phyloP scores from a whole-genome alignment of 64 coral and sea anemone species.

The Astreopora myriophthalma region DNA sequence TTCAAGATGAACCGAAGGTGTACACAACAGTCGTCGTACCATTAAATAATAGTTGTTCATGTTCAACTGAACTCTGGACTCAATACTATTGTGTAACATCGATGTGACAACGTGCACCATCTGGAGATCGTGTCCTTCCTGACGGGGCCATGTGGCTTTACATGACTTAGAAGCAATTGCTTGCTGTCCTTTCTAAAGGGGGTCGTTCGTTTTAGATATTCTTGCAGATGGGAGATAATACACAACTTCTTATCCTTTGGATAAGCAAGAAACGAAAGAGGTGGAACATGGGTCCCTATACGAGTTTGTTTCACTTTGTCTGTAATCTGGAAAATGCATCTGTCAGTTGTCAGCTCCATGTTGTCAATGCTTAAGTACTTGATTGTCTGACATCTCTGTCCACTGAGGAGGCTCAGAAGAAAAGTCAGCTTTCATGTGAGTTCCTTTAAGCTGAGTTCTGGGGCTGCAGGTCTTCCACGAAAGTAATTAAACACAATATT shows the following conservation, averaged over 20 bases:
- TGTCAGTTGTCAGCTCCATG: slow-evolving; percentile 22
- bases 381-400: slow-evolving; percentile 52
- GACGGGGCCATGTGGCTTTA: slow-evolving; percentile 46
- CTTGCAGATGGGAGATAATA: slow-evolving; percentile 5
- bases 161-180: slow-evolving; percentile 44
- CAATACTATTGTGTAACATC: too few species aligned
- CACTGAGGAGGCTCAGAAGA: slow-evolving; percentile 24
- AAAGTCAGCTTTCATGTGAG: slow-evolving; percentile 53
- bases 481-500: slow-evolving; percentile 17
- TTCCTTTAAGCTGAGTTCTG: slow-evolving; percentile 30
- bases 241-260: slow-evolving; percentile 34
- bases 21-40: too few species aligned
- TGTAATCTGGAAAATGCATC: slow-evolving; percentile 19
- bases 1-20: too few species aligned
- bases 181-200: not conserved
- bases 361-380: slow-evolving; percentile 1
- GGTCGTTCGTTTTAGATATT: not conserved
- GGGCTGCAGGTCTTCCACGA: not conserved
- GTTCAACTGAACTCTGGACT: too few species aligned
- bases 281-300: slow-evolving; percentile 23
- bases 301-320: slow-evolving; percentile 62
- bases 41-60: too few species aligned
- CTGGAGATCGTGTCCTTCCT: slow-evolving; percentile 37
- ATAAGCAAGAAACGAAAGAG: slow-evolving; percentile 34
- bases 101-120: too few species aligned